phyloP scores from a whole-genome alignment of 2,797 vertebrate species.

The Urosaurus nigricauda region DNA sequence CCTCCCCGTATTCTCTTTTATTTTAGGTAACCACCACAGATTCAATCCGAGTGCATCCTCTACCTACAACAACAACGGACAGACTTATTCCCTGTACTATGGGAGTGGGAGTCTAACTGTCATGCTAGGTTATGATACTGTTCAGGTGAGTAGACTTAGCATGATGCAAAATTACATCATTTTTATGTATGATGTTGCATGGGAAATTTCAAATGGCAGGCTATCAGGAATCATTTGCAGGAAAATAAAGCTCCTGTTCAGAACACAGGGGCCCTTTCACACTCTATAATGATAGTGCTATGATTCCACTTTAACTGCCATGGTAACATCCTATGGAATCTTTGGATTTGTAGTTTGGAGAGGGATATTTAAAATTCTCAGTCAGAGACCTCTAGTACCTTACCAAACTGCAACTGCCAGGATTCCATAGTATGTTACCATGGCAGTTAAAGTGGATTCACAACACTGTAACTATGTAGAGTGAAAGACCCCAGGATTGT shows the following conservation, averaged over 20 bases:
- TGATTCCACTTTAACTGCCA: neutral
- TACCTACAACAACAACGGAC: constrained; percentile 65
- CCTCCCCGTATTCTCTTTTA: neutral
- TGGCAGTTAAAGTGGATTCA: too few species aligned
- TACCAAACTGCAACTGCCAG: too few species aligned
- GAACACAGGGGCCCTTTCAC: too few species aligned
- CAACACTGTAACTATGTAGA: too few species aligned
- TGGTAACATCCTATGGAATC: neutral
- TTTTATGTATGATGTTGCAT: neutral
- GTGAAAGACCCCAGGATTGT: neutral
- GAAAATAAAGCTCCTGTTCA: too few species aligned
- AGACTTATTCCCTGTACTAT: constrained; percentile 75
- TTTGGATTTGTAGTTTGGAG: neutral
- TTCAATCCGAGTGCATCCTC: constrained; percentile 78
- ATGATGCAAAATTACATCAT: too few species aligned
- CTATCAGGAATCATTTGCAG: fast-evolving
- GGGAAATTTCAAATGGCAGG: fast-evolving
- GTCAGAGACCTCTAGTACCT: too few species aligned
- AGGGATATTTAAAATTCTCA: too few species aligned
- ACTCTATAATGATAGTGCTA: too few species aligned
- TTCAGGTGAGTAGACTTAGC: constrained; percentile 72
- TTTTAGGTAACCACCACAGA: constrained; percentile 74
- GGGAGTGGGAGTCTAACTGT: constrained; percentile 78
- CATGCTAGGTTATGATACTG: constrained; percentile 80
- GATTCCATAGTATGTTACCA: too few species aligned